Conservation (phyloP, 2,113 vertebrate genomes). For the Daboia siamensis region DNA sequence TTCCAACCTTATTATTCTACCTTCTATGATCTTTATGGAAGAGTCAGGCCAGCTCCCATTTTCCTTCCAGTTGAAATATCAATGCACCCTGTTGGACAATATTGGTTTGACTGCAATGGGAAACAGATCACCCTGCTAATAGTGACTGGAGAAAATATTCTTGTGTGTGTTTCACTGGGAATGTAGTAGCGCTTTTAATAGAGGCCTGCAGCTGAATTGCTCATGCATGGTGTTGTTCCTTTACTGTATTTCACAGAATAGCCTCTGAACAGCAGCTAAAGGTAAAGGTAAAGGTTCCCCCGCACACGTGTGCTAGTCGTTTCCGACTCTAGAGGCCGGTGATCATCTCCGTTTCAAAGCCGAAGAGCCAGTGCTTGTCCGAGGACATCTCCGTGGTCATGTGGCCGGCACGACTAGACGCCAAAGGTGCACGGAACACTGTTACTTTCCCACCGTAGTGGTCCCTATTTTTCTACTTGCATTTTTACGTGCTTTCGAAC, state of each 20-base stretch:
- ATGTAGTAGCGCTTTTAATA: not conserved
- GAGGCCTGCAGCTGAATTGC: not conserved
- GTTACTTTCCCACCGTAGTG: too few species aligned
- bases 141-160: not conserved
- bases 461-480: too few species aligned
- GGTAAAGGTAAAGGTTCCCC: too few species aligned
- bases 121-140: not conserved
- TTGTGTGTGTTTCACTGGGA: not conserved
- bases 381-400: too few species aligned
- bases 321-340: too few species aligned
- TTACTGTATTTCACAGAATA: not conserved
- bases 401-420: too few species aligned
- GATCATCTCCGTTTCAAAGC: too few species aligned
- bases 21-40: not conserved
- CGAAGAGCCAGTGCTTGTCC: too few species aligned
- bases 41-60: not conserved
- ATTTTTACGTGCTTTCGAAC: too few species aligned
- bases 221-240: not conserved
- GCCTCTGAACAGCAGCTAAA: not conserved
- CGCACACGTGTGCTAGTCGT: too few species aligned
- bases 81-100: not conserved
- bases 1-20: not conserved
- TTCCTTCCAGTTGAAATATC: not conserved
- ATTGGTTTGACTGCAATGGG: not conserved
- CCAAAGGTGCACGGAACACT: too few species aligned